Evolutionary conservation across 2,888 invertebrate genomes (phyloP), one percentile per base, ranked within the genome.

Genomic region (Cataglyphis livida): DNA sequence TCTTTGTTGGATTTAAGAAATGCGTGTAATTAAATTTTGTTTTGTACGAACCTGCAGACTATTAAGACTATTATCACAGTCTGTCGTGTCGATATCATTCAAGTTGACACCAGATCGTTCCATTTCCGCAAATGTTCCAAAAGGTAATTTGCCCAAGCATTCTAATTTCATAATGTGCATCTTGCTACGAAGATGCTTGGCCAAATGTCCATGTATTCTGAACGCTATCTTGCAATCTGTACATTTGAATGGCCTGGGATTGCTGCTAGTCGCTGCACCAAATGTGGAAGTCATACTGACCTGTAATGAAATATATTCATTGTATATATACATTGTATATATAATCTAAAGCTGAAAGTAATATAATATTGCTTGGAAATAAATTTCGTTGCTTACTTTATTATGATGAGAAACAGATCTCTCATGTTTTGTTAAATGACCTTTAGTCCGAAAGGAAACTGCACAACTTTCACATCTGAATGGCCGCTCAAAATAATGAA

Each of bases 211-310:
- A 93, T 99, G 99, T 92, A 99, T 99, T 90, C 98, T 96, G 94
- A 99, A 99, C 10, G 99, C 99, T 90, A 98, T 98, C 93, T 98
- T 98, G 94, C 99, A 99, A 93, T 99, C 99, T 28, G 97, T 97
- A 95, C 99, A 99, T 92, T 98, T 98, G 94, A 99, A 99, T 25
- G 99, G 99, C 73, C 99, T 96, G 3, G 99, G 99, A 95, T 99
- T 99, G 87, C 97, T 97, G 18, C 98, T 97, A 0, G 98, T 97
- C 10, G 97, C 95, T 75, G 98, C 97, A 9, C 98, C 98, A 93
- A 98, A 98, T 0, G 98, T 97, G 28, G 97, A 97, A 41, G 97
- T 98, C 97, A 98, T 98, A 91, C 97, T 97, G 71, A 96, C 95
- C 95, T 95, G 87, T 32, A 81, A 54, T 57, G 12, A 7, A 61